Percentiles rank a stretch among this genome's conserved stretches.
These are phyloP conservation scores for Eristalis intricaria DNA, from an alignment of 2,888 invertebrate genomes.

Conservation along the genomic window DNA sequence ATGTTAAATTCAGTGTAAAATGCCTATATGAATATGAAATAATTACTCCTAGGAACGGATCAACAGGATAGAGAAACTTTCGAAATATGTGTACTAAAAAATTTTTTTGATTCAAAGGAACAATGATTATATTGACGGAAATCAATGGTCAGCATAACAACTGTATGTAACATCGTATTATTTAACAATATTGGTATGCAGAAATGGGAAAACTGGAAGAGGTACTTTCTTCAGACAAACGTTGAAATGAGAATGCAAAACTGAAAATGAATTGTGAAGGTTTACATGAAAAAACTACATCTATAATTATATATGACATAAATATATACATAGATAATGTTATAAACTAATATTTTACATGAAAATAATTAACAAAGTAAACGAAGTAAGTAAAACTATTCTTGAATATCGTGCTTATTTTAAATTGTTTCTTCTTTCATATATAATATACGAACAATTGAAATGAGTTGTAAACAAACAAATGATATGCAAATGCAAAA, in stretches of 20 bases:
- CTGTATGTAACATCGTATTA: not conserved
- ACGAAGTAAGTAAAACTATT: constrained; percentile 42
- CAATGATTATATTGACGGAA: not conserved
- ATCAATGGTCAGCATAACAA: not conserved
- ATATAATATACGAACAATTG: constrained; percentile 36
- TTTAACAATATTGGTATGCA: constrained; percentile 9
- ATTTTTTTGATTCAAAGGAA: constrained; percentile 25
- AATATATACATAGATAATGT: constrained; percentile 48
- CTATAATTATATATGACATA: constrained; percentile 38
- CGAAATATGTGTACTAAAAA: constrained; percentile 23
- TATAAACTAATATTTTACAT: constrained; percentile 61
- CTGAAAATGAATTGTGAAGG: constrained; percentile 9
- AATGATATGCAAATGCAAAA: constrained; percentile 40
- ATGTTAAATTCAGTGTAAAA: not conserved
- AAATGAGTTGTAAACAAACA: constrained; percentile 33
- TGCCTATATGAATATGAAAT: not conserved
- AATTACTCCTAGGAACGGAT: constrained; percentile 6
- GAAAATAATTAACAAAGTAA: constrained; percentile 24
- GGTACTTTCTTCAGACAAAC: not conserved
- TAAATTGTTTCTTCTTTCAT: constrained; percentile 37
- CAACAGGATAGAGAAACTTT: constrained; percentile 67
- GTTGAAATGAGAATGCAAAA: constrained; percentile 2
- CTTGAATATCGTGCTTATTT: constrained; percentile 52
- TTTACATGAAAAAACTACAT: constrained; percentile 29
- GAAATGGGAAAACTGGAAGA: not conserved